Evolutionary conservation across 2,888 invertebrate species (phyloP).

Genomic region (Drosophila peninsularis): DNA sequence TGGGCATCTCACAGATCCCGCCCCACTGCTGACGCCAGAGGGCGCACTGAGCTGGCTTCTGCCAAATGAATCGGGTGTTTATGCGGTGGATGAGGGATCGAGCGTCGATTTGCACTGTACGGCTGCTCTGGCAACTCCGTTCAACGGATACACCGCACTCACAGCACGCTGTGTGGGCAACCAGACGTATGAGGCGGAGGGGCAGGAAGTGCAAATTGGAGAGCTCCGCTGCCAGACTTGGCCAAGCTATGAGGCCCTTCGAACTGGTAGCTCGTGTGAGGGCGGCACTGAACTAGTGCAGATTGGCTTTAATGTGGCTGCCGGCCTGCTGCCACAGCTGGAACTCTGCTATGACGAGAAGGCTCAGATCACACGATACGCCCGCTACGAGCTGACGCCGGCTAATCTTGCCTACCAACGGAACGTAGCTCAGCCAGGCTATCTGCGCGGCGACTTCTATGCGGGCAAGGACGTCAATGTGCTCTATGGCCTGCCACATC

Average conservation of each 20-base stretch:
- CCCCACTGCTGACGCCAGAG: conserved; percentile 86
- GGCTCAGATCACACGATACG: conserved; percentile 83
- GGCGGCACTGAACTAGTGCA: conserved; percentile 79
- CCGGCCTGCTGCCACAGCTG: conserved; percentile 79
- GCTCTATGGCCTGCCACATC: conserved; percentile 81
- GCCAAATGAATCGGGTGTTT: conserved; percentile 71
- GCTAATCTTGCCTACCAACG: conserved; percentile 84
- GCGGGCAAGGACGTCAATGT: conserved; percentile 76
- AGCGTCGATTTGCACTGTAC: conserved; percentile 81
- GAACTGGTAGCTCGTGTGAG: conserved; percentile 72
- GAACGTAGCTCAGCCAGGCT: conserved; percentile 81
- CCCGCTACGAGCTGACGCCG: conserved; percentile 82
- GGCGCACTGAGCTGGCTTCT: conserved; percentile 76
- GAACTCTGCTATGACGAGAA: conserved; percentile 84
- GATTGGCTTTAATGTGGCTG: conserved; percentile 82
- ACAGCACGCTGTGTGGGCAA: conserved; percentile 76
- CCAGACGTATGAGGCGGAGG: conserved; percentile 71
- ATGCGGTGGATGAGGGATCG: conserved; percentile 64
- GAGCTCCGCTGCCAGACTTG: conserved; percentile 80
- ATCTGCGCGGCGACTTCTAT: conserved; percentile 82
- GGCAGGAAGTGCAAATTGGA: conserved; percentile 60
- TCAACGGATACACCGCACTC: conserved; percentile 61
- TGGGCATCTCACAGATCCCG: conserved; percentile 85
- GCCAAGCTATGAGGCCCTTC: conserved; percentile 75
- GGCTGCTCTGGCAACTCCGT: conserved; percentile 55